Evolutionary conservation across 92 coral and sea anemone genomes (phyloP).

Genomic region (Porites evermanni): DNA sequence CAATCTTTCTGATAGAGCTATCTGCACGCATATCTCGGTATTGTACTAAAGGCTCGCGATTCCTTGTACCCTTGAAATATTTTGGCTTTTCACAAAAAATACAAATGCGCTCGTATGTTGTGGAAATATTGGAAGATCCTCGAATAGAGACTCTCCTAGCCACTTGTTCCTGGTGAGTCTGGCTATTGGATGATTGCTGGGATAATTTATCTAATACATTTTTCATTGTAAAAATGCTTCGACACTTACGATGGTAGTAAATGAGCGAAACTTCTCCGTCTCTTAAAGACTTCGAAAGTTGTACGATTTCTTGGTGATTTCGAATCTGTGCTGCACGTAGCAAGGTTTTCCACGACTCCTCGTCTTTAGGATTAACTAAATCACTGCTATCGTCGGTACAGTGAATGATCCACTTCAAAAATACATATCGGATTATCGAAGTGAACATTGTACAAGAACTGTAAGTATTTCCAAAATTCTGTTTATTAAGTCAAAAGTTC

Average conservation of each 20-base stretch:
- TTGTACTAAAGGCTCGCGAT: constrained; percentile 59
- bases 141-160: constrained; percentile 48
- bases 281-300: constrained; percentile 27
- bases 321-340: constrained; percentile 63
- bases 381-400: constrained; percentile 47
- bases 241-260: constrained; percentile 65
- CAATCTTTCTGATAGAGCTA: constrained; percentile 39
- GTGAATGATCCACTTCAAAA: too few species aligned
- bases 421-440: constrained; percentile 19
- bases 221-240: constrained; percentile 68
- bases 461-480: too few species aligned
- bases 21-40: constrained; percentile 60
- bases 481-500: too few species aligned
- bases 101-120: constrained; percentile 53
- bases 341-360: constrained; percentile 66
- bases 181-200: constrained; percentile 28
- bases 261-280: constrained; percentile 49
- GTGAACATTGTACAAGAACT: constrained; percentile 20
- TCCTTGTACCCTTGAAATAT: constrained; percentile 60
- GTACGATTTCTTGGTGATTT: constrained; percentile 48
- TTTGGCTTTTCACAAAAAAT: constrained; percentile 66
- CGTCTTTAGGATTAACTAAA: constrained; percentile 44
- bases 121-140: constrained; percentile 45
- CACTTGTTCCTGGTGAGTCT: constrained; percentile 25
- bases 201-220: constrained; percentile 49